Evolutionary conservation across 2,888 invertebrate genomes (phyloP), one percentile per base, ranked within the genome.

Genomic region (Sussaba pulchella): DNA sequence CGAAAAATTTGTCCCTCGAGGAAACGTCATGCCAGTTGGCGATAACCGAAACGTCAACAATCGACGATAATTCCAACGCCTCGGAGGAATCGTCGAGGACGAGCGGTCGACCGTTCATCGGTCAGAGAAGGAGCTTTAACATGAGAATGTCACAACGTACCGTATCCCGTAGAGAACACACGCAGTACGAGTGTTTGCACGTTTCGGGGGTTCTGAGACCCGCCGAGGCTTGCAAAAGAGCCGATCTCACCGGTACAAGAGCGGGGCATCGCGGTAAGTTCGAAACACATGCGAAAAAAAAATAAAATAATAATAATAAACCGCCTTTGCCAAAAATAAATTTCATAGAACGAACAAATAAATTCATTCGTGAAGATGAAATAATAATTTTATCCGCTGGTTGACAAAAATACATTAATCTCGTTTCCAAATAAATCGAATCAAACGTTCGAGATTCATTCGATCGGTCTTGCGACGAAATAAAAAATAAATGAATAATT

Each of bases 1-100:
- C 94, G 64, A 94, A 94, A 64, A 95, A 95, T 85, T 92, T 97
- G 39, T 92, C 87, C 24, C 91, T 92, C 0, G 93, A 93, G 54
- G 78, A 93, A 84, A 85, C 80, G 10, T 12, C 69, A n/a, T 76
- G 52, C 63, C 64, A 19, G 19, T 50, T 73, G 12, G 80, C 76
- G 45, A 71, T 84, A 31, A 66, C 82, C 4, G 83, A 86, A n/a
- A 31, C 61, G 5, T 24, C 75, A 1, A 4, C 85, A 92, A 93
- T 85, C 93, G 94, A 88, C 92, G 94, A 87, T 92, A 94, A 86
- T 94, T 95, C 92, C 90, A 94, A 83, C 92, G 95, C 84, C 91
- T 88, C 89, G n/a, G 87, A 87, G 2, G 89, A 54, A 2, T 80
- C 84, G 2, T 45, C 80, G 19, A 43, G 82, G 1, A 63, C 26